A percentile compares a stretch with the other conserved stretches of the same genome.
Conservation (phyloP, 2,888 invertebrate species). For the Julus scanicus region DNA sequence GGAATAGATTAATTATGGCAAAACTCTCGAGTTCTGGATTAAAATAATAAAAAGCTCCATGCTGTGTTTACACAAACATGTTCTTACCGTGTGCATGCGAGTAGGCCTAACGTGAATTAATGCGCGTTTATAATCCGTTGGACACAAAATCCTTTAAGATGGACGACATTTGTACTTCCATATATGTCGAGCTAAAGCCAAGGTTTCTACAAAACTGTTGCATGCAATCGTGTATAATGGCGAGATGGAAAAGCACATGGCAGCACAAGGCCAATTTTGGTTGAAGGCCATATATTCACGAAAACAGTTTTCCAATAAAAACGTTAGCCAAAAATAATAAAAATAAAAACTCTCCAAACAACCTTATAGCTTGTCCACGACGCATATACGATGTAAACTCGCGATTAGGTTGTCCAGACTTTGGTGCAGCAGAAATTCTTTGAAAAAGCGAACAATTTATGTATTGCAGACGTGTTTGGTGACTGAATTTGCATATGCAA, state of each 20-base stretch:
- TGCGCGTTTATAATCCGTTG: neutral
- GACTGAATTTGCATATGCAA: slow-evolving; percentile 18
- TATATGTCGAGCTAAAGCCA: neutral
- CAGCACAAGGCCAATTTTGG: neutral
- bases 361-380: neutral
- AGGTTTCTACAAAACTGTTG: neutral
- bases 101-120: neutral
- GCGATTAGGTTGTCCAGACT: neutral
- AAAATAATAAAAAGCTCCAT: neutral
- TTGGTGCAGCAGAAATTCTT: neutral
- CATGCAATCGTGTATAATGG: neutral
- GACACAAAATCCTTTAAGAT: neutral
- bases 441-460: neutral
- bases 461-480: neutral
- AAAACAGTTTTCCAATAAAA: neutral
- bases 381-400: neutral
- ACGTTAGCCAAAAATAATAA: neutral
- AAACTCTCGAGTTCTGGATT: neutral
- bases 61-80: neutral
- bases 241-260: neutral
- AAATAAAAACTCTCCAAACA: neutral
- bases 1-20: neutral
- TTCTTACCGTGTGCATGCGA: neutral
- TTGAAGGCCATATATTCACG: neutral
- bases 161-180: neutral